phyloP scores from a whole-genome alignment of 23 tunicate species.

The Aplidium turbinatum region DNA sequence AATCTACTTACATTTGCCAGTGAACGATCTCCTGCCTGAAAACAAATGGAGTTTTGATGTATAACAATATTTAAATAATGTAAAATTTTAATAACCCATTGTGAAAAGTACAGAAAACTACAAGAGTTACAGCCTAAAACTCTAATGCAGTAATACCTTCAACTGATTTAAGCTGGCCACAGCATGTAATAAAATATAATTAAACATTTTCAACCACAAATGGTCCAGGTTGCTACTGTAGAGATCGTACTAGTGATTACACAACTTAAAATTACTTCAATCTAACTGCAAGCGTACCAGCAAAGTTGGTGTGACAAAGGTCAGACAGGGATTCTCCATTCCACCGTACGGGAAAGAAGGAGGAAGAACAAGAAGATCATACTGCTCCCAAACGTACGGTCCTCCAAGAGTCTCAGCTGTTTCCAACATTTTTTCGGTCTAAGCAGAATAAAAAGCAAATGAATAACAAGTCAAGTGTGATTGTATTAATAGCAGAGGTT shows the following conservation, averaged over 20 bases:
- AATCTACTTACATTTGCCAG: conserved; percentile 91
- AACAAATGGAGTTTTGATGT: too few relatives aligned
- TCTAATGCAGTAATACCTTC: too few relatives aligned
- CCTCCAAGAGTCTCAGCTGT: conserved; percentile 94
- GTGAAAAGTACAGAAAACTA: too few relatives aligned
- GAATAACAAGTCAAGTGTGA: neutral
- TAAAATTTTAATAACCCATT: neutral
- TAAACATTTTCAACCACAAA: too few relatives aligned
- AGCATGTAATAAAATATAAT: too few relatives aligned
- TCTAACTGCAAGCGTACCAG: too few relatives aligned
- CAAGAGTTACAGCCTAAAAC: too few relatives aligned
- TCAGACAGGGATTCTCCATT: conserved; percentile 99
- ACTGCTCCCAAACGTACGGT: conserved; percentile 96
- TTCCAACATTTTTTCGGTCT: conserved; percentile 92
- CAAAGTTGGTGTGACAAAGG: conserved; percentile 97
- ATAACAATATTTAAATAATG: neutral
- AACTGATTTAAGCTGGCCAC: too few relatives aligned
- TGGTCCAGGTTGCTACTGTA: too few relatives aligned
- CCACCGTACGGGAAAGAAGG: conserved; percentile 99
- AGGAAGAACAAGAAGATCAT: conserved; percentile 92
- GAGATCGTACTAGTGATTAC: too few relatives aligned
- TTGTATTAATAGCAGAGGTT: too few relatives aligned
- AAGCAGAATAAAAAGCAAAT: neutral
- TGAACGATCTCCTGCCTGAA: conserved; percentile 94
- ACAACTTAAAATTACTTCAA: too few relatives aligned